Conservation (phyloP, 1,140 invertebrate genomes). For the Wasmannia auropunctata region DNA sequence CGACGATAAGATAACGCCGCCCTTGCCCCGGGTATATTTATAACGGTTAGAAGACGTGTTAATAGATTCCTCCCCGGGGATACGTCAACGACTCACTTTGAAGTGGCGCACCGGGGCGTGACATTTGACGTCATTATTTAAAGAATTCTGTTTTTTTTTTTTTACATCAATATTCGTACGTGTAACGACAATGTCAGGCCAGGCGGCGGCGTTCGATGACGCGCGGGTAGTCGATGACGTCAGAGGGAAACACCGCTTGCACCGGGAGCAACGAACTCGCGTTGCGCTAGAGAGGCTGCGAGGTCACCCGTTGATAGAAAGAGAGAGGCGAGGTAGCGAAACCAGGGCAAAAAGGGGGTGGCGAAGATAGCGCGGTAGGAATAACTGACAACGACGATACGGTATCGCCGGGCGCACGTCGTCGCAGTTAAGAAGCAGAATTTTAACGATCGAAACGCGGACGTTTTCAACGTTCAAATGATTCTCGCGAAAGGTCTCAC, state of each 20-base stretch:
- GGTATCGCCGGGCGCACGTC: background rate
- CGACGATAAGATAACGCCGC: slow-evolving; percentile 1
- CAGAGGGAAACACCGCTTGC: slow-evolving; percentile 74
- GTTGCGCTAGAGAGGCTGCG: slow-evolving; percentile 36
- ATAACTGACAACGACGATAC: slow-evolving; percentile 15
- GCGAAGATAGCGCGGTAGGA: slow-evolving; percentile 28
- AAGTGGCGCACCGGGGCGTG: background rate
- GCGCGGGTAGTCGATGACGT: slow-evolving; percentile 75
- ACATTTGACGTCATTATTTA: slow-evolving; percentile 33
- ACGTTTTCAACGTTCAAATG: background rate
- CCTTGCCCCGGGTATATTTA: background rate
- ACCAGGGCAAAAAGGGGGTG: slow-evolving; percentile 36
- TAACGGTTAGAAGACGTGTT: background rate
- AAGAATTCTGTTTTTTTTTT: slow-evolving; percentile 34
- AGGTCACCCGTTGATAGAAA: slow-evolving; percentile 23
- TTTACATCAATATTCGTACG: slow-evolving; percentile 22
- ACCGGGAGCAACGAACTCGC: slow-evolving; percentile 77
- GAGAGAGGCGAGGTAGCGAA: slow-evolving; percentile 25
- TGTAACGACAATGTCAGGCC: slow-evolving; percentile 42
- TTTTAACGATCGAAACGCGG: slow-evolving; percentile 24
- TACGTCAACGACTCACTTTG: slow-evolving; percentile 1
- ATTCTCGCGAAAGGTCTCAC: slow-evolving; percentile 3
- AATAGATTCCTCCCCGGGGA: background rate
- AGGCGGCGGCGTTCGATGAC: slow-evolving; percentile 74
- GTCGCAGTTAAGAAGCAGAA: slow-evolving; percentile 21